Conservation (phyloP, 2,888 invertebrate genomes). For the Nemapogon koenigi region DNA sequence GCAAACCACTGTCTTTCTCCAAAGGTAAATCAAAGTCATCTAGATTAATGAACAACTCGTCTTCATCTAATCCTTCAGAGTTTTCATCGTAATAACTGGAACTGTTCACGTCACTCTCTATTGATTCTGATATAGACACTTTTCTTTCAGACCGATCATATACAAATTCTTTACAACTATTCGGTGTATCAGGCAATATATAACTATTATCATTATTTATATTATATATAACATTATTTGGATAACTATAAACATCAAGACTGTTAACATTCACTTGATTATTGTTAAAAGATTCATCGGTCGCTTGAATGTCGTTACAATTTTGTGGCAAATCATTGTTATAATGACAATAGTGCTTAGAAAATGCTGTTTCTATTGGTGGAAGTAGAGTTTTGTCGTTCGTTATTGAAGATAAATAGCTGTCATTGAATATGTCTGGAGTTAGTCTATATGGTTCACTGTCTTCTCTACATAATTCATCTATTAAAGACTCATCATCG, state of each 20-base stretch:
- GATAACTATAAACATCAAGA: constrained; percentile 53
- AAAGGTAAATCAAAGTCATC: constrained; percentile 50
- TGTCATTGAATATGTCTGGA: constrained; percentile 43
- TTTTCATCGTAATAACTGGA: constrained; percentile 49
- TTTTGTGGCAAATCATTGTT: constrained; percentile 33
- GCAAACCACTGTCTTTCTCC: constrained; percentile 33
- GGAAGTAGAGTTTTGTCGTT: constrained; percentile 42
- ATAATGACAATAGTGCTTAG: constrained; percentile 44
- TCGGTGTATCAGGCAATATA: constrained; percentile 47
- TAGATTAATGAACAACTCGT: constrained; percentile 51
- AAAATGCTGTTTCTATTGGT: constrained; percentile 52
- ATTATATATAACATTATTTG: constrained; percentile 49
- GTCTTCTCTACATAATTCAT: constrained; percentile 54
- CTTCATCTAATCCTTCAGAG: constrained; percentile 50
- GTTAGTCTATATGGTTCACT: constrained; percentile 35
- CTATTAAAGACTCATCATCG: constrained; percentile 53
- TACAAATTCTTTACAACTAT: constrained; percentile 47
- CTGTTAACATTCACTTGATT: constrained; percentile 27
- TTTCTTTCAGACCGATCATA: constrained; percentile 44
- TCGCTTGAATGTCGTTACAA: constrained; percentile 18
- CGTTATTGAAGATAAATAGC: constrained; percentile 31
- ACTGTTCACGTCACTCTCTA: constrained; percentile 52
- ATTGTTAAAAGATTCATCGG: constrained; percentile 21
- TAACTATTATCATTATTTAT: constrained; percentile 42
- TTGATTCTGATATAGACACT: constrained; percentile 45